Evolutionary conservation across 2,113 vertebrate genomes (phyloP).

Genomic region (Sylvilagus bachmani): DNA sequence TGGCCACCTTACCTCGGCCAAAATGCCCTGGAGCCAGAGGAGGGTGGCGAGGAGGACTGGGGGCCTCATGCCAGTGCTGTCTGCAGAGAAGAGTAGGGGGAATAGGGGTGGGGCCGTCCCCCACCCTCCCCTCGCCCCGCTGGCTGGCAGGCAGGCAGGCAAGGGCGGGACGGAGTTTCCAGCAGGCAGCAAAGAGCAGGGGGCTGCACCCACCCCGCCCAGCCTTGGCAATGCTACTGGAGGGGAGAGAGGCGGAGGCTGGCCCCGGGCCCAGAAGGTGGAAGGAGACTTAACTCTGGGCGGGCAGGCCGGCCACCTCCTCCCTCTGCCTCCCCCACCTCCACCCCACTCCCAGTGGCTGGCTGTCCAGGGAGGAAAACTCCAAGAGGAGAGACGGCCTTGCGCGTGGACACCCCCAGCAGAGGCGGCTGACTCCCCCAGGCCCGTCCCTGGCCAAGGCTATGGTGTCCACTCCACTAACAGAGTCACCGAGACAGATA

Average conservation of each 20-base stretch:
- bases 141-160: background rate
- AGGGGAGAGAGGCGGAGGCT: background rate
- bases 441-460: background rate
- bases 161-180: background rate
- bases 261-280: background rate
- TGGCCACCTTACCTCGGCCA: slow-evolving; percentile 56
- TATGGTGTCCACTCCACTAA: too few relatives aligned
- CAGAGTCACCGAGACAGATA: fast-evolving
- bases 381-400: background rate
- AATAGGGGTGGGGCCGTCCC: slow-evolving; percentile 25
- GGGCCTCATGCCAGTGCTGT: background rate
- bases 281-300: background rate
- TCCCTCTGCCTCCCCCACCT: too few relatives aligned
- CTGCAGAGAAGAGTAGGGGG: slow-evolving; percentile 26
- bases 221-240: background rate
- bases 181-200: background rate
- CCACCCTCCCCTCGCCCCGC: background rate
- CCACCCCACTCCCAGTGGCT: background rate
- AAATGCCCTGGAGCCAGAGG: slow-evolving; percentile 42
- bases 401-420: background rate
- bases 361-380: background rate
- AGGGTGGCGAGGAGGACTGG: background rate
- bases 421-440: background rate
- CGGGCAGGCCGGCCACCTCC: background rate
- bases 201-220: background rate